These are phyloP conservation scores for Oncorhynchus kisutch DNA, from an alignment of 2,113 vertebrate species.

Conservation along the genomic window DNA sequence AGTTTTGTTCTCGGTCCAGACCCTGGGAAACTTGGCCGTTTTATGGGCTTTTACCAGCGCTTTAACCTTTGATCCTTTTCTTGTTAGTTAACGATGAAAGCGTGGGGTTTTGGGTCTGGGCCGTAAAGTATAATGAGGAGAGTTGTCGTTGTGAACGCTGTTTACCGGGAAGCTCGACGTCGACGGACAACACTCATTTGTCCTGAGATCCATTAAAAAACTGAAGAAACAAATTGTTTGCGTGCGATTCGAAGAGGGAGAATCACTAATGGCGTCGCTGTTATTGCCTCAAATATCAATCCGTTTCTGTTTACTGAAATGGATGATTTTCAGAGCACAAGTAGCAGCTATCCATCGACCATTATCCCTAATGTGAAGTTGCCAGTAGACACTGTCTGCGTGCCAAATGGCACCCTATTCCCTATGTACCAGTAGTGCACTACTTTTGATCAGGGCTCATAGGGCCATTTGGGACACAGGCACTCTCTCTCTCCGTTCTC, in stretches of 20 bases:
- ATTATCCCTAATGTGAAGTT: conserved; percentile 58
- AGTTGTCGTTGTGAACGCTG: not conserved
- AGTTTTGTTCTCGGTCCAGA: not conserved
- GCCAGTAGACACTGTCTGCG: conserved; percentile 25
- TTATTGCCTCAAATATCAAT: conserved; percentile 52
- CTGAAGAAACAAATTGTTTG: conserved; percentile 34
- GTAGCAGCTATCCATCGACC: conserved; percentile 43
- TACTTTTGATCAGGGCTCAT: too few relatives aligned
- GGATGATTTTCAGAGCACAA: conserved; percentile 50
- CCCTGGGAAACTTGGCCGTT: conserved; percentile 11
- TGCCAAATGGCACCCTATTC: too few relatives aligned
- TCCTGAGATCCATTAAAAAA: conserved; percentile 32
- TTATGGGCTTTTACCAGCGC: not conserved
- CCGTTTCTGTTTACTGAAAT: conserved; percentile 57
- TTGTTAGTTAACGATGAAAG: not conserved
- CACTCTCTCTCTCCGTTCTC: conserved; percentile 1
- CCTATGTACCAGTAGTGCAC: too few relatives aligned
- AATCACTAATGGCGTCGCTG: conserved; percentile 39
- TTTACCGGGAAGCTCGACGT: conserved; percentile 3
- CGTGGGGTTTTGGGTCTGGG: conserved; percentile 18
- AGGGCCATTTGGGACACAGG: too few relatives aligned
- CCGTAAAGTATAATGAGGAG: conserved; percentile 10
- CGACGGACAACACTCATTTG: conserved; percentile 16
- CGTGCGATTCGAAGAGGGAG: conserved; percentile 10
- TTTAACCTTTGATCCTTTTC: not conserved